Base-by-base conservation (phyloP, 2,888 invertebrate species). In the Dyspetes luteomarginatus region DNA sequence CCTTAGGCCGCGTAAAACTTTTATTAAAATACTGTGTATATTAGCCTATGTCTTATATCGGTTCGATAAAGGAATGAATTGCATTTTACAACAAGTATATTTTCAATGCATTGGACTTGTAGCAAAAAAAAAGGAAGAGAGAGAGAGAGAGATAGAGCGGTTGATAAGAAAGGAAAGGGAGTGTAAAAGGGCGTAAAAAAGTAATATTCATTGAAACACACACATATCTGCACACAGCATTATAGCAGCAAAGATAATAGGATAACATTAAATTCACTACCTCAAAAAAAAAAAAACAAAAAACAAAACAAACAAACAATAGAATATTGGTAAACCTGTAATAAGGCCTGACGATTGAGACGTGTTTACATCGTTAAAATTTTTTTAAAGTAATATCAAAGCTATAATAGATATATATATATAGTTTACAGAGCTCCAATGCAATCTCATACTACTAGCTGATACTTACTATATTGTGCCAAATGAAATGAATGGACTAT, bases 191-290 rank as follows among this genome's bases (percentile, higher is more conserved):
- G 69, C 73, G 81, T 81, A 67, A 67, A 81, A 81, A 84, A 83
- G 78, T 84, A 84, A 82, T 81, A 80, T 83, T 79, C 83, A 81
- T 84, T 81, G 79, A 84, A 81, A 79, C 74, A 82, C 78, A 84
- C 78, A 84, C 79, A 72, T 81, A 84, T 83, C 83, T 81, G 82
- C 77, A 89, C 87, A 89, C 86, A 88, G 86, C 87, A 88, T n/a
- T 88, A 89, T 89, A 90, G 88, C 88, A 88, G 86, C 86, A 90
- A 81, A 89, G 87, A 85, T 88, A 88, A 90, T 90, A 90, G 88
- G 88, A 86, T 89, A 87, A 89, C 88, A 89, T 87, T 88, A 85
- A 89, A 89, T 86, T 86, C 90, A 88, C 91, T 91, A 91, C 91
- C 91, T 91, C 91, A 90, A 86, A 87, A 24, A 19, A 7, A 52